These are phyloP conservation scores for Neelides sp. DNA, from an alignment of 1,140 invertebrate species.

Conservation along the genomic window DNA sequence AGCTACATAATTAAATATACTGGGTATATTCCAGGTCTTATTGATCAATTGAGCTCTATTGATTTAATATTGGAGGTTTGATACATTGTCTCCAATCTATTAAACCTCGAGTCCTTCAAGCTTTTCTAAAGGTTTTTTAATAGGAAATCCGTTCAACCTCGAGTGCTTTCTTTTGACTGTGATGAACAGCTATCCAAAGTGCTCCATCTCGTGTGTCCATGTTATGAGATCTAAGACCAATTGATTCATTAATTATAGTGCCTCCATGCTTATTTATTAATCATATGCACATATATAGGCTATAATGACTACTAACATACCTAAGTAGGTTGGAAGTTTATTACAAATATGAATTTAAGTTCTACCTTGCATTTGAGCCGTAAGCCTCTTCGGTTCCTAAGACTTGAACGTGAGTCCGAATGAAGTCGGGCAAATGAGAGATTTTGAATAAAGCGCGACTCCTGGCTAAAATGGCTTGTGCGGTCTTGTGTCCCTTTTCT, in stretches of 20 bases:
- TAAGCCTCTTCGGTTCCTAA: constrained; percentile 41
- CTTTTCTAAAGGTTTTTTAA: no score
- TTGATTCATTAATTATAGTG: background rate
- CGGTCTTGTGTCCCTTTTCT: constrained; percentile 40
- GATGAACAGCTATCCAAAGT: constrained; percentile 42
- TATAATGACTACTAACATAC: background rate
- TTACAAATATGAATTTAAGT: background rate
- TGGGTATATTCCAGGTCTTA: no score
- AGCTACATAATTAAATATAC: no score
- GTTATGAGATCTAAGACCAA: constrained; percentile 9
- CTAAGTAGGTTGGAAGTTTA: background rate
- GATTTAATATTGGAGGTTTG: no score
- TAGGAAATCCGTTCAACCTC: no score
- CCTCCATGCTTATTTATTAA: constrained; percentile 1
- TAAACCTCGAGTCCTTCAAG: no score
- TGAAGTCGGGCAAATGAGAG: constrained; percentile 37
- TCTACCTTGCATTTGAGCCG: constrained; percentile 34
- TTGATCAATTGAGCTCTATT: no score
- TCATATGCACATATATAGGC: background rate
- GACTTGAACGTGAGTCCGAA: constrained; percentile 37
- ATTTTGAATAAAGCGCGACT: constrained; percentile 35
- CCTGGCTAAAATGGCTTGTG: constrained; percentile 37
- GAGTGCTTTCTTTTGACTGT: constrained; percentile 40
- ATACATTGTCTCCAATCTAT: no score
- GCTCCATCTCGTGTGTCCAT: constrained; percentile 36